Evolutionary conservation across 2,797 vertebrate genomes (phyloP).

Genomic region (Eutrigla gurnardus): DNA sequence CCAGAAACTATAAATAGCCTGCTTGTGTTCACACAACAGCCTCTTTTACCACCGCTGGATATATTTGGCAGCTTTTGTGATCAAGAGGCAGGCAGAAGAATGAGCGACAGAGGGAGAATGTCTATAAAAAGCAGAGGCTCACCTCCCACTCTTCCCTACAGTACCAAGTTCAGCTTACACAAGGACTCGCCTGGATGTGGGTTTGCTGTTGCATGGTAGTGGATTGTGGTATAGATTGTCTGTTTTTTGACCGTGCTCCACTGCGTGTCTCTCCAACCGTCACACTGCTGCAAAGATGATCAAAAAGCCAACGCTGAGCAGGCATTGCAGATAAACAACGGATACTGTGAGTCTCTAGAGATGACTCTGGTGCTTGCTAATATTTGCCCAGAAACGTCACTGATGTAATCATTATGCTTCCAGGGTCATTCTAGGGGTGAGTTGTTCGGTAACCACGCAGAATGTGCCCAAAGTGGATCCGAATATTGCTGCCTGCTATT

Average conservation of each 20-base stretch:
- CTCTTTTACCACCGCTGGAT: slow-evolving; percentile 80
- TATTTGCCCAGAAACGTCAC: slow-evolving; percentile 50
- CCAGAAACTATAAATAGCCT: slow-evolving; percentile 72
- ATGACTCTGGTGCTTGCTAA: slow-evolving; percentile 40
- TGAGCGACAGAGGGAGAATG: slow-evolving; percentile 71
- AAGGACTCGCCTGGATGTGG: not conserved
- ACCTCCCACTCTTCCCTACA: slow-evolving; percentile 78
- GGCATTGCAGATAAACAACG: slow-evolving; percentile 27
- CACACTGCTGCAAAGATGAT: not conserved
- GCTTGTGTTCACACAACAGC: slow-evolving; percentile 68
- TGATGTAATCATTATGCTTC: slow-evolving; percentile 41
- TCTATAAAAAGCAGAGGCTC: slow-evolving; percentile 81
- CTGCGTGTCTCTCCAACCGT: slow-evolving; percentile 3
- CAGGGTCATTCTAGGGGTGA: slow-evolving; percentile 29
- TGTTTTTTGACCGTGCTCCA: not conserved
- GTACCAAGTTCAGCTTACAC: slow-evolving; percentile 42
- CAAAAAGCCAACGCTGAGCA: slow-evolving; percentile 8
- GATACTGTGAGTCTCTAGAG: slow-evolving; percentile 30
- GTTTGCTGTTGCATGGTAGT: not conserved
- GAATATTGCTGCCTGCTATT: slow-evolving; percentile 27
- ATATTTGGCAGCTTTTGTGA: slow-evolving; percentile 83
- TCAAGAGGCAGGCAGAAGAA: slow-evolving; percentile 75
- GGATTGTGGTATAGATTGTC: not conserved
- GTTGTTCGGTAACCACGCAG: slow-evolving; percentile 36
- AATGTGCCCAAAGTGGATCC: slow-evolving; percentile 29